Evolutionary conservation across 2,113 vertebrate species (phyloP), one percentile per base, ranked within the genome.

Genomic region (Ellobius talpinus): DNA sequence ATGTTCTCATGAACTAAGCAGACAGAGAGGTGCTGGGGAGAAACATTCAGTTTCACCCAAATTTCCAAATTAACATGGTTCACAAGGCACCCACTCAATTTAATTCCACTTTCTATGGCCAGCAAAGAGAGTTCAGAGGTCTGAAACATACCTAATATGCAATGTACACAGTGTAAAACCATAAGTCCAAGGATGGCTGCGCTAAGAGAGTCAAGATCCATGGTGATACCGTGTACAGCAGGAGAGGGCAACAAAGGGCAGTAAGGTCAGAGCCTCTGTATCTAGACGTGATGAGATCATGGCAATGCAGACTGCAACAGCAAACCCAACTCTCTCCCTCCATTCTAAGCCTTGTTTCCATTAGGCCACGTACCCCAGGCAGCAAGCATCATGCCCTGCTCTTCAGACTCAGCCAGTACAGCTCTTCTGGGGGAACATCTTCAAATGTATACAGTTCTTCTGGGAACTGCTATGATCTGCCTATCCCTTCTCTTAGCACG

Each of bases 201-300:
- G 7, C 29, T 52, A 63, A 3, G 0, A 11, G 42, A 19, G 0
- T 3, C 0, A 11, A 84, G 26, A 26, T 21, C 8, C 2, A 33
- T 0, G 0, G 73, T 36, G 8, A 26, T 2, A 17, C 26, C 21
- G 45, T 2, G 16, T 0, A 0, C 10, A 47, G 26, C 42, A 39
- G 31, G 14, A 55, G 29, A 50, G 4, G 52, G 33, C n/a, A 39
- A 33, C 47, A 29, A 26, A 39, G n/a, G 26, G 39, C 58, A 63
- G 50, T 52, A 26, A 70, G 13, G 36, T 10, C 24, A 23, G 26
- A 61, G 72, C 7, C 72, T 55, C 45, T 42, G 52, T 23, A 47
- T 7, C 7, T n/a, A 42, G 36, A 23, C 29, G 5, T 24, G 50
- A 55, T 8, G 2, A 17, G 17, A 50, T 45, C 45, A 33, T 31